A percentile compares a stretch with the other conserved stretches of the same genome.
Conservation (phyloP, 2,797 vertebrate genomes). For the Spinus pinus region DNA sequence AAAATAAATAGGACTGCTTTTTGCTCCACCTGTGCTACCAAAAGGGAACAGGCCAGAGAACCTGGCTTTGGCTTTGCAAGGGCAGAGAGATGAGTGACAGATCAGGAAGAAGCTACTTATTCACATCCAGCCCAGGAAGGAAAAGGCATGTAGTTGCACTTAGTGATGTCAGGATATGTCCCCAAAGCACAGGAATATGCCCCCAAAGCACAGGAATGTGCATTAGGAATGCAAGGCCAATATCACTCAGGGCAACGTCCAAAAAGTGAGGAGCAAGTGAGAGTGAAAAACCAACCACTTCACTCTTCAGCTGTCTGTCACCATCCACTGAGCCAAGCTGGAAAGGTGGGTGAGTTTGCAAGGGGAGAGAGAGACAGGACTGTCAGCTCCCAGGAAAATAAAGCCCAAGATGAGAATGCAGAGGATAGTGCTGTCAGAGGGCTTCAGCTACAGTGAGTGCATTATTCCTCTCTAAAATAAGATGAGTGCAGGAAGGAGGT, state of each 20-base stretch:
- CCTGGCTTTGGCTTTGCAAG: background rate
- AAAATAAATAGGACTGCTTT: background rate
- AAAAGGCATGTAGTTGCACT: background rate
- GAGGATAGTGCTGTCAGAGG: background rate
- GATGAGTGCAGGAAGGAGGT: background rate
- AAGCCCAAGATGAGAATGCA: background rate
- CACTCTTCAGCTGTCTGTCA: background rate
- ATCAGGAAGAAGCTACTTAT: background rate
- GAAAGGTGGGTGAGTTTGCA: background rate
- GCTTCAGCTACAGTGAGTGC: background rate
- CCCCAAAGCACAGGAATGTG: background rate
- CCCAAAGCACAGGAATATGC: background rate
- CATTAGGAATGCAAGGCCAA: fast-evolving
- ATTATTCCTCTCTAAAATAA: background rate
- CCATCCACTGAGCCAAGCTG: background rate
- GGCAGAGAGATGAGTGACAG: background rate
- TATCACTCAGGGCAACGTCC: fast-evolving
- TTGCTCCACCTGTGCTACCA: background rate
- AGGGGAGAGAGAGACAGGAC: background rate
- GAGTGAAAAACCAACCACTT: background rate
- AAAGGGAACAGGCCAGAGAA: background rate
- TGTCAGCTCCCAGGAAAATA: background rate
- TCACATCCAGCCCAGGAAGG: background rate
- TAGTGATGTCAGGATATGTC: background rate
- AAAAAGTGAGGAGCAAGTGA: background rate